Evolutionary conservation across 2,888 invertebrate species (phyloP), one percentile per base, ranked within the genome.

Genomic region (Stegana nigrithorax): DNA sequence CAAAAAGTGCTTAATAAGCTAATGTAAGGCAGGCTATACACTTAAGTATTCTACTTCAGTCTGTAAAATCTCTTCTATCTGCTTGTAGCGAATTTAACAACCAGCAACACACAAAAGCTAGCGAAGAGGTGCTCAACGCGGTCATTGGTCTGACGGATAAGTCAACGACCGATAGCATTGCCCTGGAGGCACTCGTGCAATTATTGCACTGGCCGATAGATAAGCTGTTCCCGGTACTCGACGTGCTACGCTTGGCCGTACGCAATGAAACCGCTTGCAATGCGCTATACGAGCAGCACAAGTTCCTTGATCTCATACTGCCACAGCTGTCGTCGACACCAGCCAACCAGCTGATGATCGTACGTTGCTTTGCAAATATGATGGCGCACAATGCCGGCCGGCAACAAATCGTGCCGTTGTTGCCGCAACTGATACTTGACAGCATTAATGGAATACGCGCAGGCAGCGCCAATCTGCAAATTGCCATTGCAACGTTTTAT

Each of bases 211-310:
- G 83, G 84, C 84, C 88, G 70, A 84, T 67, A 88, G 93, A 93
- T 80, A 89, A 91, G 67, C 88, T 96, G 1, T 96, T 97, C 81
- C 98, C 98, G 0, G 93, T 92, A 4, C 85, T 98, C 71, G 98
- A 98, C 81, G 87, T 97, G 4, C 88, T 95, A 12, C 89, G 98
- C 69, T 86, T 97, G 78, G 93, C 94, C 0, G 89, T 97, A 39
- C 89, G 94, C 50, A 91, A 91, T 68, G 89, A 89, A 75, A 87
- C 88, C 3, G 88, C 93, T 5, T 90, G 90, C 68, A 81, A 86
- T 5, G 72, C 85, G 50, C 83, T 91, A 53, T 69, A 70, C 14
- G 82, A 78, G 87, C 88, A 77, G 76, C 82, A 59, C 80, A 84
- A 59, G 81, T 85, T 89, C 47, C 70, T 88, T 10, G 77, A 84